phyloP scores from a whole-genome alignment of 2,797 vertebrate genomes.

The Myotis daubentonii region DNA sequence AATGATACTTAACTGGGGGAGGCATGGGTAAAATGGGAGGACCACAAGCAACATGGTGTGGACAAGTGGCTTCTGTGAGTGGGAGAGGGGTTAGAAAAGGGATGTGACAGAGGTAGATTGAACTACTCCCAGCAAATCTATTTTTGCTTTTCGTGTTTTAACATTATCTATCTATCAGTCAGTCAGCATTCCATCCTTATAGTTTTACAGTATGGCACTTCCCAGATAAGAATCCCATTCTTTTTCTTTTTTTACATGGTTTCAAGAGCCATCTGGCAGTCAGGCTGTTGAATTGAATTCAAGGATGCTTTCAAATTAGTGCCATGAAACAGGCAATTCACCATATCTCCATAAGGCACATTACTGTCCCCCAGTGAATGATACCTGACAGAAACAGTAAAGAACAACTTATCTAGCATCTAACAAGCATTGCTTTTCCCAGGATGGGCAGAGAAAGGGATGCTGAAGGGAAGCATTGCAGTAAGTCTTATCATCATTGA shows the following conservation, averaged over 20 bases:
- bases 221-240: slow-evolving; percentile 67
- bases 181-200: neutral
- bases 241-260: neutral
- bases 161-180: neutral
- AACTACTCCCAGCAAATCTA: neutral
- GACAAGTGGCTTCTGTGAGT: neutral
- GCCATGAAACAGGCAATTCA: slow-evolving; percentile 69
- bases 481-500: slow-evolving; percentile 42
- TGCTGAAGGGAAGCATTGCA: slow-evolving; percentile 44
- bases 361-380: slow-evolving; percentile 72
- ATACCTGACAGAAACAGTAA: slow-evolving; percentile 67
- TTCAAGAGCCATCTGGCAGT: slow-evolving; percentile 56
- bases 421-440: slow-evolving; percentile 67
- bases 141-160: slow-evolving; percentile 45
- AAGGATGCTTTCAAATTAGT: slow-evolving; percentile 69
- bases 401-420: slow-evolving; percentile 72
- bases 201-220: slow-evolving; percentile 34
- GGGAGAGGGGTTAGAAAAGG: neutral
- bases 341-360: slow-evolving; percentile 54
- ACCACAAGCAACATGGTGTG: neutral
- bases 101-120: neutral
- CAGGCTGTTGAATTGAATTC: slow-evolving; percentile 67
- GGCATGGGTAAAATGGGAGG: neutral
- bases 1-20: neutral
- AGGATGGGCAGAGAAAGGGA: slow-evolving; percentile 55